Evolutionary conservation across 2,113 vertebrate species (phyloP), one percentile per base, ranked within the genome.

Genomic region (Hemiprocne comata): DNA sequence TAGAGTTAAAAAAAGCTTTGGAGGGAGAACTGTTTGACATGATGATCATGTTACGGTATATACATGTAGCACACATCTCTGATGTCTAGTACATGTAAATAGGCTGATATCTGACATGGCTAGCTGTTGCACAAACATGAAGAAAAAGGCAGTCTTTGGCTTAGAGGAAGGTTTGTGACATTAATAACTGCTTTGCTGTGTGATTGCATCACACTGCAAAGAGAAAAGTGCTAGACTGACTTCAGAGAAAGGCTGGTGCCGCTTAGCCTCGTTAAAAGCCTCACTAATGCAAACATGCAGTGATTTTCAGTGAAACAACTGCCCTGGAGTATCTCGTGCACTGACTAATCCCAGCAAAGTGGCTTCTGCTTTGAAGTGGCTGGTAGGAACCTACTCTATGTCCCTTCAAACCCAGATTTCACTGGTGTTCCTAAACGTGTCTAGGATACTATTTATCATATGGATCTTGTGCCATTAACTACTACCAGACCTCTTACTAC

Each of bases 211-310:
- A 40, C 38, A 21, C 7, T 2, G 2, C 36, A 71, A 74, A 33
- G 46, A 76, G 28, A 61, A 62, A 58, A 79, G 31, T 9, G 8
- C 10, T 62, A 2, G 25, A 14, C 10, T 44, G 18, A 44, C 4
- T 28, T 83, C 64, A 60, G 17, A 79, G 61, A 40, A 44, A 57
- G 24, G 14, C 24, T 0, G 0, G 21, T 7, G 24, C 11, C 20
- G 19, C n/a, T 65, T 21, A 42, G 17, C 26, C 11, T 40, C 9
- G 54, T 26, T 54, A 71, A 54, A 70, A 31, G 36, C 9, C 23
- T 90, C 1, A 2, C 34, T 89, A 60, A 46, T 46, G 36, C 11
- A 65, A 61, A 75, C 73, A 55, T 26, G 10, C 42, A 31, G 46
- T 26, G 33, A 70, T 90, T 85, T 85, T 44, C 85, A 79, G 36